Conservation (phyloP, 2,113 vertebrate genomes). For the Holacanthus passer region DNA sequence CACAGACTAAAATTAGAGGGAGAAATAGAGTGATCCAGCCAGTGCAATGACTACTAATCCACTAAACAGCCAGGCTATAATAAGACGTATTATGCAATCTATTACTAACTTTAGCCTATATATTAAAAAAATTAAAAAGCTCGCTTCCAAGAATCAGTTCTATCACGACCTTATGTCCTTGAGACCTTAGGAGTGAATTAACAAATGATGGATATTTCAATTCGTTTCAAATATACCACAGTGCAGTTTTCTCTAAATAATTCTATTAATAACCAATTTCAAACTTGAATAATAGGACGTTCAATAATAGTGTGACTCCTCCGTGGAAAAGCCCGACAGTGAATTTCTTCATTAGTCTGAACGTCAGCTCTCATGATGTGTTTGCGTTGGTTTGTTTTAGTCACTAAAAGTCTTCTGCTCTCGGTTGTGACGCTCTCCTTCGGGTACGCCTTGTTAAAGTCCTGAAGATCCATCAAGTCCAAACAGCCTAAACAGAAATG, state of each 20-base stretch:
- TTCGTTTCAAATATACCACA: neutral
- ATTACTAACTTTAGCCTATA: constrained; percentile 56
- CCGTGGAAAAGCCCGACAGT: neutral
- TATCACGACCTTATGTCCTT: constrained; percentile 1
- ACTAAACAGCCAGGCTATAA: constrained; percentile 30
- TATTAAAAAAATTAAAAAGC: constrained; percentile 28
- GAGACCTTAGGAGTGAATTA: neutral
- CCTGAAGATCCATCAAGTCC: constrained; percentile 39
- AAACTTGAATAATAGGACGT: neutral
- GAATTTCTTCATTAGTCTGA: neutral
- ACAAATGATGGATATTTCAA: neutral
- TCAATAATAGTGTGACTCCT: neutral
- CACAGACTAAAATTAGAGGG: constrained; percentile 52
- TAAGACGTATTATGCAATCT: constrained; percentile 48
- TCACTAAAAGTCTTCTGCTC: neutral
- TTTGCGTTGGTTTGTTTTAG: constrained; percentile 14
- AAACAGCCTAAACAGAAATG: constrained; percentile 42
- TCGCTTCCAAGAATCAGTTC: neutral
- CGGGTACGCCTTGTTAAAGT: constrained; percentile 31
- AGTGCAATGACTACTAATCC: constrained; percentile 25
- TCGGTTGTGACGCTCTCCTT: constrained; percentile 14
- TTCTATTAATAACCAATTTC: constrained; percentile 5
- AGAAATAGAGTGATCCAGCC: constrained; percentile 27
- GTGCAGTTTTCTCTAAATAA: neutral
- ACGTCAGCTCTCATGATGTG: constrained; percentile 20